Percentiles rank a stretch among this genome's conserved stretches.
These are phyloP conservation scores for Bradypodion ventrale DNA, from an alignment of 2,797 vertebrate genomes.

Conservation along the genomic window DNA sequence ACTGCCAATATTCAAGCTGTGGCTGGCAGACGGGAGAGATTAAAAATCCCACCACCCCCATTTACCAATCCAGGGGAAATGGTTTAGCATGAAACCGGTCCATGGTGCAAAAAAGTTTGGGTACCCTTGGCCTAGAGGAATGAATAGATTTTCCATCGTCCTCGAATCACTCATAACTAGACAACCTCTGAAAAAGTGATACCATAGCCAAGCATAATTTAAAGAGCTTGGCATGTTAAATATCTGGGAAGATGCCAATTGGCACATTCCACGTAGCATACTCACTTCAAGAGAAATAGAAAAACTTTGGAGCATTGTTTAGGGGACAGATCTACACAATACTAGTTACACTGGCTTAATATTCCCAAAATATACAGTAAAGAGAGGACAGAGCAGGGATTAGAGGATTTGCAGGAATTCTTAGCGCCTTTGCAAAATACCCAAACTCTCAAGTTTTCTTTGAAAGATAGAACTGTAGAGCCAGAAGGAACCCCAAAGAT, in stretches of 20 bases:
- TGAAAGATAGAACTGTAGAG: neutral
- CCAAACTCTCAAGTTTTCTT: neutral
- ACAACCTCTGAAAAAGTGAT: neutral
- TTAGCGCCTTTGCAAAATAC: neutral
- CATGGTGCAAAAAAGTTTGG: too few relatives aligned
- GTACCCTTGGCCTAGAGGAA: too few relatives aligned
- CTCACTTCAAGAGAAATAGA: neutral
- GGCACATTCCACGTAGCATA: neutral
- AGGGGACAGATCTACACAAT: neutral
- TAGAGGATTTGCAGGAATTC: neutral
- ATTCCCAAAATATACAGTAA: neutral
- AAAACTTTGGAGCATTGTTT: neutral
- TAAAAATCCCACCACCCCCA: too few relatives aligned
- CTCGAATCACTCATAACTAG: neutral
- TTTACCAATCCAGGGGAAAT: too few relatives aligned
- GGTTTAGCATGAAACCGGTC: too few relatives aligned
- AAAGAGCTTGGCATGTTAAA: constrained; percentile 16
- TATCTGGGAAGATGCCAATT: neutral
- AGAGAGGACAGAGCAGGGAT: neutral
- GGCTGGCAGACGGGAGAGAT: too few relatives aligned
- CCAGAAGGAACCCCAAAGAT: too few relatives aligned
- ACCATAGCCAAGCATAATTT: constrained; percentile 2
- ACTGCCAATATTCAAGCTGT: too few relatives aligned
- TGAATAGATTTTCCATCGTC: neutral
- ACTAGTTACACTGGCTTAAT: neutral